phyloP scores from a whole-genome alignment of 2,113 vertebrate genomes.

The Dolichallabes microphthalmus region DNA sequence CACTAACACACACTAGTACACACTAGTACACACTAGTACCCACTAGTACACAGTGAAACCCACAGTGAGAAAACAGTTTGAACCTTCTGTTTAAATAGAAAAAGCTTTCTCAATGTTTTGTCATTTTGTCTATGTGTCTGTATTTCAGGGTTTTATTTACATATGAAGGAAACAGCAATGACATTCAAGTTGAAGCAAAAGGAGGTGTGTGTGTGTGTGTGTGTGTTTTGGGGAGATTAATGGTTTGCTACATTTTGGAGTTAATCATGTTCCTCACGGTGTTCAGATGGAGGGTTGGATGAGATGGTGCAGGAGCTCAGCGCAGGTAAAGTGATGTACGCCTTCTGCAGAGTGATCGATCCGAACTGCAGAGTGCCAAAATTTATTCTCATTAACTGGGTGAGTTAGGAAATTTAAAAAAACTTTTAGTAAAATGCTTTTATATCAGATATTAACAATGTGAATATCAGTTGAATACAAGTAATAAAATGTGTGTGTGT shows the following conservation, averaged over 20 bases:
- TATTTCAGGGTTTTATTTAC: slow-evolving; percentile 86
- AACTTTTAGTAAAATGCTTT: background rate
- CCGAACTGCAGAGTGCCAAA: slow-evolving; percentile 91
- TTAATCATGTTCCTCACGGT: background rate
- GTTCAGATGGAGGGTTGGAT: slow-evolving; percentile 84
- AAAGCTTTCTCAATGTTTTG: background rate
- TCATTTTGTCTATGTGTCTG: background rate
- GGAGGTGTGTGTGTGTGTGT: slow-evolving; percentile 75
- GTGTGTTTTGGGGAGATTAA: slow-evolving; percentile 76
- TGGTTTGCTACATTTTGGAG: slow-evolving; percentile 58
- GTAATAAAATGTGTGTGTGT: slow-evolving; percentile 21
- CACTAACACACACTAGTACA: no score
- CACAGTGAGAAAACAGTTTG: background rate
- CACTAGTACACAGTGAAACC: background rate
- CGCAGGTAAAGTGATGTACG: slow-evolving; percentile 97
- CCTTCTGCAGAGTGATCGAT: slow-evolving; percentile 88
- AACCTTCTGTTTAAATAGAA: background rate
- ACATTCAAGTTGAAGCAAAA: slow-evolving; percentile 81
- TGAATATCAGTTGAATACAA: background rate
- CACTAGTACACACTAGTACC: no score
- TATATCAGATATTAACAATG: no score
- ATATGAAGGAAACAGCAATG: slow-evolving; percentile 91
- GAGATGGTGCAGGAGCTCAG: slow-evolving; percentile 92
- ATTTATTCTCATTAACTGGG: slow-evolving; percentile 96
- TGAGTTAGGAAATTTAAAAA: slow-evolving; percentile 62